phyloP scores from a whole-genome alignment of 2,113 vertebrate species.

The Phylloscopus trochiloides region DNA sequence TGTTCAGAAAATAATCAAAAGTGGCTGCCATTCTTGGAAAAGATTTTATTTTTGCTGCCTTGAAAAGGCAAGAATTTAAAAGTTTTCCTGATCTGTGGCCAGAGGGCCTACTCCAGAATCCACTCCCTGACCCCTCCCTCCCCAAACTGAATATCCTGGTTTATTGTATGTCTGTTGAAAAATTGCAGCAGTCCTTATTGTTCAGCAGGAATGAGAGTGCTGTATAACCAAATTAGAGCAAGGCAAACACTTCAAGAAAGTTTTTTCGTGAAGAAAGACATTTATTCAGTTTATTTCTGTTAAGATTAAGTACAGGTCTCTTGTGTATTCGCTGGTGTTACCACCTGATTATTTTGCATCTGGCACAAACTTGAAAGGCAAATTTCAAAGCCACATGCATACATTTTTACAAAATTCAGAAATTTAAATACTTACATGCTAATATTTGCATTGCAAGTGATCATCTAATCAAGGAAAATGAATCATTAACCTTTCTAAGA shows the following conservation, averaged over 20 bases:
- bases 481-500: background rate
- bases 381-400: background rate
- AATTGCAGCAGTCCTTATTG: background rate
- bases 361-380: background rate
- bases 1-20: background rate
- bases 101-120: background rate
- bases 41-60: background rate
- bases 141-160: background rate
- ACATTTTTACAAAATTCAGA: background rate
- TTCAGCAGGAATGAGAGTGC: background rate
- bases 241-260: background rate
- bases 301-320: background rate
- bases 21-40: background rate
- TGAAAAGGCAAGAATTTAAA: background rate
- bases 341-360: background rate
- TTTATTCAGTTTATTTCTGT: conserved; percentile 23
- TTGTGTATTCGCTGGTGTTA: background rate
- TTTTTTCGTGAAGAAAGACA: background rate
- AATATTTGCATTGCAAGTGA: conserved; percentile 15
- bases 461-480: background rate
- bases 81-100: background rate
- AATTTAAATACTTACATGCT: background rate
- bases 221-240: conserved; percentile 5
- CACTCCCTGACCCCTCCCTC: too few species aligned
- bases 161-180: background rate